Conservation (phyloP, 2,797 vertebrate genomes). For the Eulemur rubriventer region DNA sequence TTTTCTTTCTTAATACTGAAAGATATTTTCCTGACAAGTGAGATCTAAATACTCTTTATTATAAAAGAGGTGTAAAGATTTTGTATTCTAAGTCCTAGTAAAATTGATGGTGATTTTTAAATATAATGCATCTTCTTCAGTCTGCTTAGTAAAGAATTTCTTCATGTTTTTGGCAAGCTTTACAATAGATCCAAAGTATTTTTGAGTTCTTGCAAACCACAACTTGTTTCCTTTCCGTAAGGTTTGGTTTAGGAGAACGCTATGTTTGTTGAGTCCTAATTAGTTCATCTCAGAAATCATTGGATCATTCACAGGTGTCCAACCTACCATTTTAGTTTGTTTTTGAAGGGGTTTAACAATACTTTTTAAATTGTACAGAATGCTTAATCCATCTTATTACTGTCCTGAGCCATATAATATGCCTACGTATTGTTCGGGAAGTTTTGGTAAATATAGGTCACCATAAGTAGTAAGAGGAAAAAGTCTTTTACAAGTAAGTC, state of each 20-base stretch:
- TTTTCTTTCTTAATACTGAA: constrained; percentile 80
- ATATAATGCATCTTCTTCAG: constrained; percentile 40
- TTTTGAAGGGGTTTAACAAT: neutral
- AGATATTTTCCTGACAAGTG: constrained; percentile 76
- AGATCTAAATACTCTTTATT: constrained; percentile 79
- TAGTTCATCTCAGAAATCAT: neutral
- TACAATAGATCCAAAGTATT: neutral
- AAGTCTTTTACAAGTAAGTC: neutral
- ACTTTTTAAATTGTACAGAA: neutral
- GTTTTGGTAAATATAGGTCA: neutral
- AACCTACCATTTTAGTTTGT: neutral
- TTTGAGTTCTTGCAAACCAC: constrained; percentile 30
- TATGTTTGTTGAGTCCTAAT: neutral
- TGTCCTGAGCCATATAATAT: neutral
- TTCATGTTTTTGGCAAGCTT: neutral
- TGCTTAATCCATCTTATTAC: neutral
- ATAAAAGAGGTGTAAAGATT: constrained; percentile 81
- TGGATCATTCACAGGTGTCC: neutral
- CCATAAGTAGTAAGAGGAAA: neutral
- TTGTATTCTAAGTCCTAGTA: constrained; percentile 83
- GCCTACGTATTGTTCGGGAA: neutral
- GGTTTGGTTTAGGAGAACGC: neutral
- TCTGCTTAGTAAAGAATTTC: neutral
- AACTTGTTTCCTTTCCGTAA: constrained; percentile 1
- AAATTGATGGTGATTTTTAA: constrained; percentile 76